These are phyloP conservation scores for Gymnothorax reevesii DNA, from an alignment of 2,797 vertebrate species.

Conservation along the genomic window DNA sequence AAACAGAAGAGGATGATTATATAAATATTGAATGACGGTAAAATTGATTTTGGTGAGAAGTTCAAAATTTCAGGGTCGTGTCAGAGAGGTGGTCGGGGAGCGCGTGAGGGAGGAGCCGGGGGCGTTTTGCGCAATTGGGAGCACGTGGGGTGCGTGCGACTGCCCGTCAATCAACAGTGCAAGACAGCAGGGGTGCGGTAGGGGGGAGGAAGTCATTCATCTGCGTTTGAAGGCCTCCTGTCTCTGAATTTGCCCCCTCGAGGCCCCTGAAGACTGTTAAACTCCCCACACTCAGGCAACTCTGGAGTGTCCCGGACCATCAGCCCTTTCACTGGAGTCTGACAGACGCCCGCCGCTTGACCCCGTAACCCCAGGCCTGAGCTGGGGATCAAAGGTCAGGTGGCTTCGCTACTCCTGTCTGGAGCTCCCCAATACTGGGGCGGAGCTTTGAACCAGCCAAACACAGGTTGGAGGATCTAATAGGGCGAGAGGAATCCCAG, in stretches of 20 bases:
- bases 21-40: no score
- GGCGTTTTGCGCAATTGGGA: neutral
- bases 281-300: slow-evolving; percentile 31
- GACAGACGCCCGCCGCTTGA: neutral
- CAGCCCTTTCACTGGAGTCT: slow-evolving; percentile 17
- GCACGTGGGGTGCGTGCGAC: neutral
- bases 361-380: neutral
- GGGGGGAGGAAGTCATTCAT: neutral
- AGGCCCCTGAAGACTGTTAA: slow-evolving; percentile 38
- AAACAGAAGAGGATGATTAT: no score
- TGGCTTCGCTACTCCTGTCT: no score
- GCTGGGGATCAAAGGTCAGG: neutral
- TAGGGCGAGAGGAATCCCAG: no score
- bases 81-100: neutral
- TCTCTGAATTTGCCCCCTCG: neutral
- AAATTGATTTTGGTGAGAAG: no score
- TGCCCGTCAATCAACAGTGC: neutral
- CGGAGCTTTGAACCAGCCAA: no score
- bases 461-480: no score
- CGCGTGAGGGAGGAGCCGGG: neutral
- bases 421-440: no score
- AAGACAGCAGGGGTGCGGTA: neutral
- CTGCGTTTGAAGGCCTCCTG: neutral
- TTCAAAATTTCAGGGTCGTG: no score
- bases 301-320: slow-evolving; percentile 37